Evolutionary conservation across 2,113 vertebrate genomes (phyloP).

Genomic region (Chaenocephalus aceratus): DNA sequence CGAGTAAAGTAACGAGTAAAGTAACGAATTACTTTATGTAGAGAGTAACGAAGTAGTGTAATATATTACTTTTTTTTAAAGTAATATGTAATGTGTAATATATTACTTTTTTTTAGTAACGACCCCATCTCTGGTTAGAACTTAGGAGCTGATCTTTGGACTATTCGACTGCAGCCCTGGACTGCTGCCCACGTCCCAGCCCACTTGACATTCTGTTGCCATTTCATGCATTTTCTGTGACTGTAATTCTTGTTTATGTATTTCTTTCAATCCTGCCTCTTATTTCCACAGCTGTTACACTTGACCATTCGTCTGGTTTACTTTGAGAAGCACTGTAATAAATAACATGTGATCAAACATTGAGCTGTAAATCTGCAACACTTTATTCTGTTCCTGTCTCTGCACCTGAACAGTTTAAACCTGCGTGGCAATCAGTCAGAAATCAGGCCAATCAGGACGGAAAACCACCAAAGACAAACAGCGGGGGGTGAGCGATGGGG

Average conservation of each 20-base stretch:
- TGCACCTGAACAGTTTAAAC: constrained; percentile 42
- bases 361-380: constrained; percentile 14
- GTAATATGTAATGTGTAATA: too few species aligned
- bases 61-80: too few species aligned
- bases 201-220: too few species aligned
- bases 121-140: too few species aligned
- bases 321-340: constrained; percentile 5
- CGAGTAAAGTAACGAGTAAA: too few species aligned
- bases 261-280: not conserved
- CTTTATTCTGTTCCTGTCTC: constrained; percentile 40
- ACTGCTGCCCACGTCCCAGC: not conserved
- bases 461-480: constrained; percentile 78
- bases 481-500: constrained; percentile 71
- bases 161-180: too few species aligned
- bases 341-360: constrained; percentile 16
- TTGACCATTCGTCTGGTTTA: not conserved
- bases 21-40: too few species aligned
- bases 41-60: too few species aligned
- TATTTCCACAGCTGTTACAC: too few species aligned
- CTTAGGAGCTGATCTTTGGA: too few species aligned
- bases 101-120: too few species aligned
- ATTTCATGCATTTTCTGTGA: too few species aligned
- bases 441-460: constrained; percentile 71
- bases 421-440: constrained; percentile 65
- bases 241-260: not conserved